Evolutionary conservation across 2,113 vertebrate species (phyloP), one percentile per base, ranked within the genome.

Genomic region (Notarius lentiginosus): DNA sequence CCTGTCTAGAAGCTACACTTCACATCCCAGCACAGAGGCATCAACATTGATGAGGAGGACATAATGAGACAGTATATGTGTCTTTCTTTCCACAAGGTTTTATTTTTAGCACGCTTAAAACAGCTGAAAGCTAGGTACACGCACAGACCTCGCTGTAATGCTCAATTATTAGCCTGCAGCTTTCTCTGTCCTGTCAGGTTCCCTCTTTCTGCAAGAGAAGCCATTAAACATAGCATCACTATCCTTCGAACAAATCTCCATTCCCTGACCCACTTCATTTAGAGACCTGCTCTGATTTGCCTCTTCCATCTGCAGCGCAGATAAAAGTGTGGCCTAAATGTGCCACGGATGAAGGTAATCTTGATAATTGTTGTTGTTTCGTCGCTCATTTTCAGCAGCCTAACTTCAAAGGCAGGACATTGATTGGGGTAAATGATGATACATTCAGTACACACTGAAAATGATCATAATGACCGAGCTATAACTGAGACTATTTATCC

Each of bases 311-410:
- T 47, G 73, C 55, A 82, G n/a, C n/a, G 7, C 68, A 55, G 80
- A 87, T 77, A 77, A 75, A 87, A 77, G 56, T 86, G 24, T 27
- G 61, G 84, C 80, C 81, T 88, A 79, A 83, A 88, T 85, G 83
- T 79, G 73, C 84, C 86, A 82, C 49, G 63, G 82, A 87, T 79
- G 86, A 68, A 68, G 60, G 73, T 88, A 83, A 85, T 87, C 86
- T 87, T 73, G 86, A 90, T 85, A 87, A 88, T 83, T 60, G 56
- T 30, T 90, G 87, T 86, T 85, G 84, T 88, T 86, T 86, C 83
- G 65, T 34, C 65, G 84, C 84, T 83, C 68, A 77, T 85, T 86
- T 83, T 86, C 63, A 79, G 86, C 61, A 70, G 77, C 30, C 84
- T 73, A 79, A 81, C 87, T 85, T 77, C 77, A 90, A 82, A 88